A percentile compares a stretch with the other conserved stretches of the same genome.
Conservation (phyloP, 2,797 vertebrate genomes). For the Potorous gilbertii region DNA sequence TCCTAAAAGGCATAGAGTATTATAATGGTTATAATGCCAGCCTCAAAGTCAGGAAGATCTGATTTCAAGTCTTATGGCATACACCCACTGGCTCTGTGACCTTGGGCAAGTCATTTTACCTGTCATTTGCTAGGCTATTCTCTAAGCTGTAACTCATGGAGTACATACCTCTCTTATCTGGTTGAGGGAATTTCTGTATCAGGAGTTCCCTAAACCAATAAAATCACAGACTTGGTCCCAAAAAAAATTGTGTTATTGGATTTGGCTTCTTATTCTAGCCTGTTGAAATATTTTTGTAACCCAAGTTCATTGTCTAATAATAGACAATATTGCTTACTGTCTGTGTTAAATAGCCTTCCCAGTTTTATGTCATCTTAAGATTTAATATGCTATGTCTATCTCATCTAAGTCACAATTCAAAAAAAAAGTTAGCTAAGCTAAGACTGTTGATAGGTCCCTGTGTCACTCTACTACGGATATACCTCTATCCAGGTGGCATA, state of each 20-base stretch:
- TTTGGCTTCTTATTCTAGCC: background rate
- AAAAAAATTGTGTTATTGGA: background rate
- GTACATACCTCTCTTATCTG: background rate
- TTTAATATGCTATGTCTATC: background rate
- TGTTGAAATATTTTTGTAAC: background rate
- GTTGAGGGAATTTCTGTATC: background rate
- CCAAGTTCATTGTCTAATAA: background rate
- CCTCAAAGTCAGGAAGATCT: background rate
- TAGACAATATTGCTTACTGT: background rate
- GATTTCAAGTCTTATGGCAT: background rate
- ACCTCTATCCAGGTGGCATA: background rate
- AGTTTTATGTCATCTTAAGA: background rate
- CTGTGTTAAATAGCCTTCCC: background rate
- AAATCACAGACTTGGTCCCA: background rate
- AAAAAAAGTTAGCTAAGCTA: background rate
- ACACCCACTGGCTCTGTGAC: background rate
- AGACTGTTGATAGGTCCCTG: background rate
- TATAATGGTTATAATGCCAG: background rate
- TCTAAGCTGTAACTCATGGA: background rate
- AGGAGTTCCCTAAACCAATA: background rate
- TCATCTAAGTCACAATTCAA: background rate
- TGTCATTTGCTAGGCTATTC: background rate
- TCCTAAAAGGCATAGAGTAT: background rate
- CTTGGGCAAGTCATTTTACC: background rate
- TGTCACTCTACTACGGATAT: background rate